Base-by-base conservation (phyloP, 2,888 invertebrate species). In the Ellobium chinense region DNA sequence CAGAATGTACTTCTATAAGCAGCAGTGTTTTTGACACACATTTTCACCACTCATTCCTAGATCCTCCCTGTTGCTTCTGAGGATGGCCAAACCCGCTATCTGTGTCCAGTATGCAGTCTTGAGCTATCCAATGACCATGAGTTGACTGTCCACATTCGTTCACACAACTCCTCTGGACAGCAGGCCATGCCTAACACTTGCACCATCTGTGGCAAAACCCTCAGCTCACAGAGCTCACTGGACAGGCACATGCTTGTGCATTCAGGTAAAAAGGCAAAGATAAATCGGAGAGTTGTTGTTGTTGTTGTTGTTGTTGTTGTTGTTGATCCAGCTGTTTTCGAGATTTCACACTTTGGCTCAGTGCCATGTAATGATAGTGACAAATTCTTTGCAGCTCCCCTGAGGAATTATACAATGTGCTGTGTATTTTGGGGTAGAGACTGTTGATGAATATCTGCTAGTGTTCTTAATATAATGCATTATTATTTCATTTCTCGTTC, bases 171-270 rank as follows among this genome's bases (percentile, higher is more conserved):
- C 34, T 83, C 83, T 18, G 83, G 88, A 31, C 84, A 83, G 31
- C 68, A 85, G 29, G 76, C 82, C 2, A 84, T 87, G 58, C 85
- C 90, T 72, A 92, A 95, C 91, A 93, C 94, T 46, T 96, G 96
- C 91, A 94, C 94, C 62, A 94, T 95, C 83, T 96, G 96, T 92
- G 94, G 94, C 85, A 96, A 96, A 93, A 91, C 95, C 74, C 93
- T 97, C 37, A 96, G 96, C 89, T 96, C 96, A 7, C 95, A 96
- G 87, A 96, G 96, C 84, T 96, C 96, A 66, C 93, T 96, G 87
- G 96, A 97, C 91, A 94, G 96, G 37, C 97, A 97, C 93, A 95
- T 96, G 88, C 93, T 96, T 79, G 96, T 96, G 2, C 97, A 97
- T 92, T 96, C 96, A 58, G 92, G 93, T 93, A 80, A 82, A 88